These are phyloP conservation scores for Drosophila burlai DNA, from an alignment of 1,140 invertebrate species.

Conservation along the genomic window DNA sequence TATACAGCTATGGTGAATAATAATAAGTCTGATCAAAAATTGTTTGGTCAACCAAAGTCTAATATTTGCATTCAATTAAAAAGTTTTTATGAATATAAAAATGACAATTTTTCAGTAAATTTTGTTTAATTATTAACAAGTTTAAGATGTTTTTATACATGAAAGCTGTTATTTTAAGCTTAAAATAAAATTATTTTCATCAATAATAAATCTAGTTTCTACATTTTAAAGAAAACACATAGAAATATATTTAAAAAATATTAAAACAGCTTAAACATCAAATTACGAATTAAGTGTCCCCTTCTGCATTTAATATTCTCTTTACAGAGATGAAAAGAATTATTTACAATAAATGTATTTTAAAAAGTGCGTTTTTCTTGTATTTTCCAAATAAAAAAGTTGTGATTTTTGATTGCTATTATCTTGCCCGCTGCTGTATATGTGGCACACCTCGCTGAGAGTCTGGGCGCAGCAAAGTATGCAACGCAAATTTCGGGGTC, in stretches of 20 bases:
- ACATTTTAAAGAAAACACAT: neutral
- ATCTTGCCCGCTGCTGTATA: neutral
- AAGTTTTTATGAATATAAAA: too few species aligned
- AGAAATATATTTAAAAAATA: neutral
- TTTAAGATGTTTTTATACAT: neutral
- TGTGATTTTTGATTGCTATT: neutral
- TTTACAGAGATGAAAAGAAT: neutral
- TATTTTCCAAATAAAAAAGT: neutral
- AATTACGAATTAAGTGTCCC: neutral
- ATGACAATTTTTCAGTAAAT: neutral
- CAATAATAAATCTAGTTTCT: neutral
- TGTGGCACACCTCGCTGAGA: slow-evolving; percentile 17
- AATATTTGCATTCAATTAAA: too few species aligned
- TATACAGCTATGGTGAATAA: slow-evolving; percentile 1
- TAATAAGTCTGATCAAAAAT: neutral
- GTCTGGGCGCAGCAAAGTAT: slow-evolving; percentile 64
- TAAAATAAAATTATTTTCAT: neutral
- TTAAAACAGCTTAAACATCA: neutral
- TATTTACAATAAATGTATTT: too few species aligned
- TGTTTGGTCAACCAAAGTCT: neutral
- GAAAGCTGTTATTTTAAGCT: neutral
- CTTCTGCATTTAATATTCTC: neutral
- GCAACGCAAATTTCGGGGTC: slow-evolving; percentile 64
- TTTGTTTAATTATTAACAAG: too few species aligned
- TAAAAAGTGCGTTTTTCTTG: too few species aligned